Evolutionary conservation across 2,888 invertebrate species (phyloP).

Genomic region (Anagyrus pseudococci): DNA sequence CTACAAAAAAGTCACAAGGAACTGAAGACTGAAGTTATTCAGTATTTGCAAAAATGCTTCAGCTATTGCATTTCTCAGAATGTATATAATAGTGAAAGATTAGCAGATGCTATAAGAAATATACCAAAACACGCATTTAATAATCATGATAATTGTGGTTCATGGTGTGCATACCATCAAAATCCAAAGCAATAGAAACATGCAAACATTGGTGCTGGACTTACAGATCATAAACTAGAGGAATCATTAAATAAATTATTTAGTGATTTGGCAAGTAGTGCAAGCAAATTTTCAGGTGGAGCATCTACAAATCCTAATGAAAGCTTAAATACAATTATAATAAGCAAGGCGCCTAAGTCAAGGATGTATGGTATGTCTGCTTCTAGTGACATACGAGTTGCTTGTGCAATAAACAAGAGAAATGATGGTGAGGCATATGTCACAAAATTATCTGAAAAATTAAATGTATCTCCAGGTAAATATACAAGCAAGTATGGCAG

Average conservation of each 20-base stretch:
- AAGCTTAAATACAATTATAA: constrained; percentile 28
- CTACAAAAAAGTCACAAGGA: constrained; percentile 37
- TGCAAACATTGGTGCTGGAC: constrained; percentile 35
- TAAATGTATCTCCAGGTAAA: constrained; percentile 15
- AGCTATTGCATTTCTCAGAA: constrained; percentile 39
- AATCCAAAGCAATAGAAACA: constrained; percentile 38
- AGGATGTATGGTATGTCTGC: constrained; percentile 20
- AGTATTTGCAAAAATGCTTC: constrained; percentile 36
- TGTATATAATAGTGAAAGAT: constrained; percentile 17
- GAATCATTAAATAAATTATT: constrained; percentile 37
- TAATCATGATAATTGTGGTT: constrained; percentile 35
- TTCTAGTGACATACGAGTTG: constrained; percentile 21
- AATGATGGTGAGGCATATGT: constrained; percentile 19
- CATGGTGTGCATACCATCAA: constrained; percentile 36
- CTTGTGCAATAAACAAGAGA: constrained; percentile 25
- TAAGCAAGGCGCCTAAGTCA: constrained; percentile 27
- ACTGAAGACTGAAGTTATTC: constrained; percentile 25
- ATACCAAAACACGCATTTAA: constrained; percentile 39
- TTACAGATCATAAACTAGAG: constrained; percentile 33
- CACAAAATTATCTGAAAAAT: background rate
- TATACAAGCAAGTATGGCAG: constrained; percentile 8
- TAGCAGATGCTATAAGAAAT: constrained; percentile 37
- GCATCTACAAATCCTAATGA: constrained; percentile 41
- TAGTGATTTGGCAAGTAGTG: constrained; percentile 32
- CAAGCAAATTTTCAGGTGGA: constrained; percentile 31